These are phyloP conservation scores for Engystomops pustulosus DNA, from an alignment of 2,113 vertebrate genomes.

Conservation along the genomic window DNA sequence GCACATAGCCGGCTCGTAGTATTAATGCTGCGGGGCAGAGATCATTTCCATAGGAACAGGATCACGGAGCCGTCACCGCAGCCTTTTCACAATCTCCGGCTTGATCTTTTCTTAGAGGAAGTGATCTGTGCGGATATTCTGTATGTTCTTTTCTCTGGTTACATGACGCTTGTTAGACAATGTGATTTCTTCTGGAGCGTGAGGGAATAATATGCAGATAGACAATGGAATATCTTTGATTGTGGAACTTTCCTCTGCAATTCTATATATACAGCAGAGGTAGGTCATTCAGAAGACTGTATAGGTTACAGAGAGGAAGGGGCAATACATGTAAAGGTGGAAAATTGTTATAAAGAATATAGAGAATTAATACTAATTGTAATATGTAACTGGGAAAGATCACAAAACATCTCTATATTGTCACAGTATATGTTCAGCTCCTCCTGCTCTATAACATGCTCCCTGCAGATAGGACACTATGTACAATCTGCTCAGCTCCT, in stretches of 20 bases:
- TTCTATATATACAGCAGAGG: background rate
- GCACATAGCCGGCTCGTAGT: background rate
- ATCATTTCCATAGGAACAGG: slow-evolving; percentile 49
- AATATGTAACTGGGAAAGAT: too few species aligned
- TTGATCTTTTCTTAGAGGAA: slow-evolving; percentile 4
- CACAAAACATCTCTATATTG: too few species aligned
- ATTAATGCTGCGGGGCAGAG: background rate
- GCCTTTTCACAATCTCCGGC: slow-evolving; percentile 1
- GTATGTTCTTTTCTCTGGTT: slow-evolving; percentile 16
- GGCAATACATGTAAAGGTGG: too few species aligned
- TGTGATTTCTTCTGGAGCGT: background rate
- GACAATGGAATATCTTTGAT: background rate
- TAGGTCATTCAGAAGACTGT: too few species aligned
- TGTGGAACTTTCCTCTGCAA: background rate
- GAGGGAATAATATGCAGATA: background rate
- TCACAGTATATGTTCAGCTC: too few species aligned
- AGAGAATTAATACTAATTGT: background rate
- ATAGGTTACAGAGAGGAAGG: too few species aligned
- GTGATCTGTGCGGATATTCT: slow-evolving; percentile 32
- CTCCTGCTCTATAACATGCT: too few species aligned
- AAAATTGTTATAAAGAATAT: too few species aligned
- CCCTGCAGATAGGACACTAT: too few species aligned
- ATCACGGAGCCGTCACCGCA: background rate
- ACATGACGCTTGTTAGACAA: slow-evolving; percentile 3
- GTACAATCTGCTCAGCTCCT: too few species aligned